Evolutionary conservation across 2,888 invertebrate species (phyloP).

Genomic region (Fabriciana adippe): DNA sequence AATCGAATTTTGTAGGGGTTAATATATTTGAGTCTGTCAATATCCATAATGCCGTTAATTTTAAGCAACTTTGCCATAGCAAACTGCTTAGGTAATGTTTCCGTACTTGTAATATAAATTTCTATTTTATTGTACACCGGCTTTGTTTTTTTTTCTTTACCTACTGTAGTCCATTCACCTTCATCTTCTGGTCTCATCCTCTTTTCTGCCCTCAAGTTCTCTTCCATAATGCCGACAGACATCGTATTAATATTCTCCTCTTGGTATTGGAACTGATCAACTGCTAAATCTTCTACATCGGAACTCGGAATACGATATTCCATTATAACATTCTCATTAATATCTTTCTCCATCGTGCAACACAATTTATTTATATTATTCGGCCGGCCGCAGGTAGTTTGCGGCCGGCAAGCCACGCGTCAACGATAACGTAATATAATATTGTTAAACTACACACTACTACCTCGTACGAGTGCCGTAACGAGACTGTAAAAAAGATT

Average conservation of each 20-base stretch:
- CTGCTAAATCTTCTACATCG: too few species aligned
- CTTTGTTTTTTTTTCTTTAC: background rate
- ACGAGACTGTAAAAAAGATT: too few species aligned
- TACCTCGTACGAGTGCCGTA: too few species aligned
- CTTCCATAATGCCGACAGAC: background rate
- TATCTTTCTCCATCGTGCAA: too few species aligned
- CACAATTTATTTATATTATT: too few species aligned
- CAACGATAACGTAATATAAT: too few species aligned
- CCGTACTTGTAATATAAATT: conserved; percentile 14
- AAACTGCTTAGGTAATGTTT: conserved; percentile 39
- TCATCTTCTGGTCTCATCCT: background rate
- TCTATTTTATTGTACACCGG: background rate
- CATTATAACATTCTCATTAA: too few species aligned
- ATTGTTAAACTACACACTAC: too few species aligned
- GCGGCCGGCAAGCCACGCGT: too few species aligned
- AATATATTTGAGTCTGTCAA: conserved; percentile 39
- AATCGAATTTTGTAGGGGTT: conserved; percentile 32
- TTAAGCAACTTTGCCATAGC: conserved; percentile 38
- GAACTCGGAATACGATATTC: too few species aligned
- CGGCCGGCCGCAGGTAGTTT: too few species aligned
- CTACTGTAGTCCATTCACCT: background rate
- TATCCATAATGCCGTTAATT: conserved; percentile 19
- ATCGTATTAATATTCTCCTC: background rate
- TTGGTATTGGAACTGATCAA: too few species aligned
- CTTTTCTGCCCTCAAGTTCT: background rate